Evolutionary conservation across 1,140 invertebrate genomes (phyloP).

Genomic region (Bombus superbus): DNA sequence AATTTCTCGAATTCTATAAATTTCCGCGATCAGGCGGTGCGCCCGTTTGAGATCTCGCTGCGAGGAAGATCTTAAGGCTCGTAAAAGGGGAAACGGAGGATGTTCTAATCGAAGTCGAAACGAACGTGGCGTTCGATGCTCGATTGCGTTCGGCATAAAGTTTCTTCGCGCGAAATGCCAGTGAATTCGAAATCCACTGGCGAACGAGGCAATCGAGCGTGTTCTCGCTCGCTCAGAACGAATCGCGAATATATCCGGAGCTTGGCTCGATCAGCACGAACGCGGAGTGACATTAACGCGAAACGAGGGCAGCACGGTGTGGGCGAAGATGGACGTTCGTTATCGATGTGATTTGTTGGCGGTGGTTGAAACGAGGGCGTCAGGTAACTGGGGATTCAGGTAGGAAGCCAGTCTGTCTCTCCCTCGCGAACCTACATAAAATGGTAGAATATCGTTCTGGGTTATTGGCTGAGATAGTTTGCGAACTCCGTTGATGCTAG

Average conservation of each 20-base stretch:
- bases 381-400: background rate
- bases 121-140: no score
- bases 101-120: no score
- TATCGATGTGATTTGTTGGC: background rate
- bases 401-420: background rate
- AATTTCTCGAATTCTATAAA: no score
- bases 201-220: background rate
- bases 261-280: conserved; percentile 26
- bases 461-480: conserved; percentile 7
- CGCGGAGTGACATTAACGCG: background rate
- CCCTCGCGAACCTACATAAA: background rate
- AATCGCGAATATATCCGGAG: conserved; percentile 8
- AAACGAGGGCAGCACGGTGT: background rate
- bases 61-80: no score
- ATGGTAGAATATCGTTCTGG: background rate
- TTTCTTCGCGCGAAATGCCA: no score
- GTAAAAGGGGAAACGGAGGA: no score
- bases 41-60: no score
- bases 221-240: background rate
- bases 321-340: conserved; percentile 13
- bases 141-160: no score
- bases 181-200: background rate
- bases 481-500: background rate
- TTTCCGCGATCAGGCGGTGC: no score
- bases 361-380: background rate